Percentiles rank a stretch among this genome's conserved stretches.
Conservation (phyloP, 2,888 invertebrate genomes). For the Cepaea hortensis region DNA sequence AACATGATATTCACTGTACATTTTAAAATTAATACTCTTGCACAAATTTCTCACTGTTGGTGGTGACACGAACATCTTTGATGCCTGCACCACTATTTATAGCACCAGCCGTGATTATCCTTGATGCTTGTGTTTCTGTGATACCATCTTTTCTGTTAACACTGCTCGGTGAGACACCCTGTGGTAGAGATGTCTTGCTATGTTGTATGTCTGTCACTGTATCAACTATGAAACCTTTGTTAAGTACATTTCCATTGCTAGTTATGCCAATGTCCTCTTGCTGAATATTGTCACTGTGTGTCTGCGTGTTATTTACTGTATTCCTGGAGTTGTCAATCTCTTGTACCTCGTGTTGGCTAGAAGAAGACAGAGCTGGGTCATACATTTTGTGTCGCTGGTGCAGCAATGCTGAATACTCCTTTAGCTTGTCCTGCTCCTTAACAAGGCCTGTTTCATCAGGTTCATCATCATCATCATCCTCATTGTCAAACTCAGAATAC, state of each 20-base stretch:
- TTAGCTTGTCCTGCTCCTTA: not conserved
- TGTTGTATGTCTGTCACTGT: not conserved
- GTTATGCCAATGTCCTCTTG: not conserved
- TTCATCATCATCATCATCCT: constrained; percentile 7
- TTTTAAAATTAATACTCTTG: constrained; percentile 1
- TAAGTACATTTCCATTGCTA: not conserved
- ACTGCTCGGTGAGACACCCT: too few relatives aligned
- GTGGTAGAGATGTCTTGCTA: not conserved
- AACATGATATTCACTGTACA: not conserved
- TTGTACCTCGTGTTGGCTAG: too few relatives aligned
- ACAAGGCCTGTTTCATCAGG: not conserved
- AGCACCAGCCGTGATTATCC: not conserved
- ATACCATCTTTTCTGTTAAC: not conserved
- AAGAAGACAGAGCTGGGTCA: not conserved
- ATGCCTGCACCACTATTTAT: not conserved
- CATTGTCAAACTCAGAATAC: constrained; percentile 37
- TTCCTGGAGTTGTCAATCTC: not conserved
- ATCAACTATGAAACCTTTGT: too few relatives aligned
- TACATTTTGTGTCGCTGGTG: not conserved
- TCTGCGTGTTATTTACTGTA: not conserved
- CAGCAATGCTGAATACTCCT: not conserved
- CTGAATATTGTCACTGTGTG: not conserved
- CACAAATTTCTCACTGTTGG: not conserved
- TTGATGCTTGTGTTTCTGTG: not conserved
- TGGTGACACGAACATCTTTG: too few relatives aligned